These are phyloP conservation scores for Drosophila peninsularis DNA, from an alignment of 2,888 invertebrate species.

Conservation along the genomic window DNA sequence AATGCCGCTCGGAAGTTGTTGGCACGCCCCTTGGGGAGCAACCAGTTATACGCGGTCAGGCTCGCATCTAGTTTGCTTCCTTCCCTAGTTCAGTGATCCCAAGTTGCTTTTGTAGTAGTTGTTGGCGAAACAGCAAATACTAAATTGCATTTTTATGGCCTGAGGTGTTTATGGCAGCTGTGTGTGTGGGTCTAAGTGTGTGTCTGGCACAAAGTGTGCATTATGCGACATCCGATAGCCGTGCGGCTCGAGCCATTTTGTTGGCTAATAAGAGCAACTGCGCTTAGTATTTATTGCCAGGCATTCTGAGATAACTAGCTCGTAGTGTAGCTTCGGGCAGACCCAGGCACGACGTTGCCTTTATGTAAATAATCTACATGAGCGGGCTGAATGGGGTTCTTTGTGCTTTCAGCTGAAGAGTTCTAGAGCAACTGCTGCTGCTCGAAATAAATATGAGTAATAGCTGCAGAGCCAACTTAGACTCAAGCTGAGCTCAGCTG, in stretches of 20 bases:
- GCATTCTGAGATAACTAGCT: conserved; percentile 12
- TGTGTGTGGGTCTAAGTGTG: conserved; percentile 6
- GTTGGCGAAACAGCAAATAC: conserved; percentile 57
- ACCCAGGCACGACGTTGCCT: not conserved
- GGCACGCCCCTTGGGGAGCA: conserved; percentile 9
- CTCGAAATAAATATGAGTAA: not conserved
- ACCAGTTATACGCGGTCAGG: conserved; percentile 8
- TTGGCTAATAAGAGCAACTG: conserved; percentile 20
- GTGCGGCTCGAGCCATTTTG: conserved; percentile 31
- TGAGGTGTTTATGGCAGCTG: conserved; percentile 50
- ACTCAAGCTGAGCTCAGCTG: not conserved
- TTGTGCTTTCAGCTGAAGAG: not conserved
- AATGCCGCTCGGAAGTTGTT: too few relatives aligned
- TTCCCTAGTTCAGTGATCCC: conserved; percentile 64
- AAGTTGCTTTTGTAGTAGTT: conserved; percentile 39
- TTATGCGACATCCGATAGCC: conserved; percentile 73
- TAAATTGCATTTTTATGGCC: conserved; percentile 78
- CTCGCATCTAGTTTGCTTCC: conserved; percentile 36
- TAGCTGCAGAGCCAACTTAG: too few relatives aligned
- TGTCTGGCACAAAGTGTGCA: conserved; percentile 51
- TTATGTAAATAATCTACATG: conserved; percentile 7
- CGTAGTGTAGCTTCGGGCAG: not conserved
- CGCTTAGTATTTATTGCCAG: conserved; percentile 41
- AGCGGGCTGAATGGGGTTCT: too few relatives aligned
- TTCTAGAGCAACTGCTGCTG: too few relatives aligned